Evolutionary conservation across 2,797 vertebrate species (phyloP).

Genomic region (Tenualosa ilisha): DNA sequence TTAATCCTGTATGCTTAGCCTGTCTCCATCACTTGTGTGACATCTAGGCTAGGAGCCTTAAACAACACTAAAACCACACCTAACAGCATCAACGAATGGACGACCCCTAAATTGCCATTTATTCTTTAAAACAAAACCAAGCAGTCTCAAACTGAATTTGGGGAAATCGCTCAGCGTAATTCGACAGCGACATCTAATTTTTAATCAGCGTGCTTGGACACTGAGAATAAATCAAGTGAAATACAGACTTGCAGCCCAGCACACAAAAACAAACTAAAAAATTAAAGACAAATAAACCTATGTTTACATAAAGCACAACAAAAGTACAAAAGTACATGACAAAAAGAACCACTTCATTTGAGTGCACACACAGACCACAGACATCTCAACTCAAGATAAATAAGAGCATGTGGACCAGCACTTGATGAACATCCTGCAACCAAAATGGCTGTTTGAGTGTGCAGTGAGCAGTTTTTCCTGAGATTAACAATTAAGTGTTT

Average conservation of each 20-base stretch:
- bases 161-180: neutral
- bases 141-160: neutral
- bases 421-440: neutral
- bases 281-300: neutral
- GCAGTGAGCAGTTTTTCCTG: too few relatives aligned
- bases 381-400: too few relatives aligned
- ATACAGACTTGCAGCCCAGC: neutral
- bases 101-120: too few relatives aligned
- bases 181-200: neutral
- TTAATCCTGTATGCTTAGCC: too few relatives aligned
- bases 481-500: neutral
- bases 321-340: too few relatives aligned
- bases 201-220: neutral
- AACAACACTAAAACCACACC: too few relatives aligned
- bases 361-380: too few relatives aligned
- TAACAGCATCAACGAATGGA: too few relatives aligned
- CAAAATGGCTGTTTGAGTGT: neutral
- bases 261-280: neutral
- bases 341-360: too few relatives aligned
- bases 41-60: too few relatives aligned
- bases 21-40: neutral
- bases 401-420: neutral
- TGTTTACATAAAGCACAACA: too few relatives aligned
- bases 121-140: neutral
- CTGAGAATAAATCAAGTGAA: neutral